Base-by-base conservation (phyloP, 1,140 invertebrate genomes). In the Diuraphis noxia region DNA sequence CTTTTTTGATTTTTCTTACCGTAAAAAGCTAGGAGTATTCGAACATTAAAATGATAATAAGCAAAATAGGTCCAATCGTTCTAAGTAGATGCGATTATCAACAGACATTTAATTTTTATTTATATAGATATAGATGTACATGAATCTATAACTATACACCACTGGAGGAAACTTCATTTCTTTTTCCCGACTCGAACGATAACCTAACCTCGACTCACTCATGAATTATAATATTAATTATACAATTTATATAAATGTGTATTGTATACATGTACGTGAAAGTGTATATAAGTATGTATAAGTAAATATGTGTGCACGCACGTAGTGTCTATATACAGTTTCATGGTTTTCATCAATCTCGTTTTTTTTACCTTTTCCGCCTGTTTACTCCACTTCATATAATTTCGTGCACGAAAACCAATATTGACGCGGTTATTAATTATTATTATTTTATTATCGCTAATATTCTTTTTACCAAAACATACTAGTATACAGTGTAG, bases 401-500 rank as follows among this genome's bases (percentile, higher is more conserved):
- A 86, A 34, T 86, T 88, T 63, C 86, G 86, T 63, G 13, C 86
- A 17, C 86, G 52, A 56, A 88, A 88, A 88, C 36, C 86, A 63
- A 88, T 63, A 88, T 63, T 40, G 49, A 63, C 52, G 49, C 86
- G 86, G 52, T 88, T 63, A 88, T 56, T 63, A 56, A 88, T 88
- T 56, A 56, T 40, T 30, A 88, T 63, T 86, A 86, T 49, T 86
- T 10, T 34, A 49, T 13, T 63, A 56, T 56, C 52, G 52, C 6
- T 17, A 40, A 40, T 88, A 88, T 88, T 10, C n/a, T 36, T 56
- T 40, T 40, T 88, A 21, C 30, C 38, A 40, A 30, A 43, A n/a
- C 19, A 30, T 84, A 41, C 72, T 9, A 79, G 19, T 23, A 81
- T 40, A n/a, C n/a, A 34, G 17, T 7, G 21, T 49, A 49, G 19